phyloP scores from a whole-genome alignment of 2,888 invertebrate genomes.

The Synanthedon vespiformis region DNA sequence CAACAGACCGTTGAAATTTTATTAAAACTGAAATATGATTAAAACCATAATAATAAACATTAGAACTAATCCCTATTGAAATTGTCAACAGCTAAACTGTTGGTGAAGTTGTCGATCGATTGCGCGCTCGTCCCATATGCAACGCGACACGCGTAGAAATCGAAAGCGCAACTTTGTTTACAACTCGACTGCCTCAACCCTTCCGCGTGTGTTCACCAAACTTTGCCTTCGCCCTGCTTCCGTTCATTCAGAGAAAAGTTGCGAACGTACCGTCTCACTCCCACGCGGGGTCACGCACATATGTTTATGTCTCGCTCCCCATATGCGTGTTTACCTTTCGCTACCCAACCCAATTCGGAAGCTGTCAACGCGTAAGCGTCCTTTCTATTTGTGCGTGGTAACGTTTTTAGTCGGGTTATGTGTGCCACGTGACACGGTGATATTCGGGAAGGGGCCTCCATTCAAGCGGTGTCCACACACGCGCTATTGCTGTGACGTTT shows the following conservation, averaged over 20 bases:
- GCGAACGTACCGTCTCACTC: constrained; percentile 38
- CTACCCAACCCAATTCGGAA: constrained; percentile 20
- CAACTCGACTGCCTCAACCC: constrained; percentile 53
- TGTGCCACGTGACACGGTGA: constrained; percentile 38
- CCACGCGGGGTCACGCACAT: constrained; percentile 43
- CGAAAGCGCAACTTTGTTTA: constrained; percentile 56
- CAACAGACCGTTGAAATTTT: too few relatives aligned
- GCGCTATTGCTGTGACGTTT: constrained; percentile 16
- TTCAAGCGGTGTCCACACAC: constrained; percentile 24
- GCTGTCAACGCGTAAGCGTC: constrained; percentile 10
- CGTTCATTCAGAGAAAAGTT: constrained; percentile 54
- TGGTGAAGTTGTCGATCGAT: constrained; percentile 45
- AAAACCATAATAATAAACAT: too few relatives aligned
- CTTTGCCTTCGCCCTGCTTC: constrained; percentile 26
- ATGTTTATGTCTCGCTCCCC: constrained; percentile 41
- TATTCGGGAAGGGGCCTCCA: constrained; percentile 31
- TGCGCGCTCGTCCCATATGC: constrained; percentile 49
- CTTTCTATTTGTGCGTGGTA: constrained; percentile 6
- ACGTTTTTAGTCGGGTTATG: constrained; percentile 27
- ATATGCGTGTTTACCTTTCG: constrained; percentile 35
- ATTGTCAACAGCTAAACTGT: too few relatives aligned
- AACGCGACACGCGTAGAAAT: constrained; percentile 52
- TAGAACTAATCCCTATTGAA: too few relatives aligned
- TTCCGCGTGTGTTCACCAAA: constrained; percentile 48
- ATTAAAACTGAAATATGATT: too few relatives aligned